phyloP scores from a whole-genome alignment of 1,140 invertebrate genomes.

The Drosophila littoralis region DNA sequence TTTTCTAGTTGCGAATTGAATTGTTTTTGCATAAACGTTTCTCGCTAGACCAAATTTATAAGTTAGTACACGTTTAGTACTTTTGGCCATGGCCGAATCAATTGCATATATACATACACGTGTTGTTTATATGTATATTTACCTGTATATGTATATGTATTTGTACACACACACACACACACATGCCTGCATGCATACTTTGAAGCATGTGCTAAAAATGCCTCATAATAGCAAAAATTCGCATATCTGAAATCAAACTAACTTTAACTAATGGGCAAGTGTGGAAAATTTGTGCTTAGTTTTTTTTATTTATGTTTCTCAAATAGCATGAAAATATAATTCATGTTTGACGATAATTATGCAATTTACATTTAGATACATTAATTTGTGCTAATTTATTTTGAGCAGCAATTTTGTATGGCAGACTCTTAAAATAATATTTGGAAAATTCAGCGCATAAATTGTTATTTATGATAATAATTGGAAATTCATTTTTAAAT shows the following conservation, averaged over 20 bases:
- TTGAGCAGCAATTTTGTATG: background rate
- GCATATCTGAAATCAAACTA: slow-evolving; percentile 2
- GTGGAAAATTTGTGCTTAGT: background rate
- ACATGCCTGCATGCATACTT: slow-evolving; percentile 17
- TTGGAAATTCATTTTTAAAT: background rate
- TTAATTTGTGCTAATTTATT: slow-evolving; percentile 1
- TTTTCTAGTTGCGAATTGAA: slow-evolving; percentile 60
- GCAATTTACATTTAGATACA: background rate
- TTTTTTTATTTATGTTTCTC: background rate
- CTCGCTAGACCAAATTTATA: slow-evolving; percentile 62
- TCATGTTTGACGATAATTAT: background rate
- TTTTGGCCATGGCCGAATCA: slow-evolving; percentile 20
- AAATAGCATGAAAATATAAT: background rate
- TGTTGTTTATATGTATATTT: background rate
- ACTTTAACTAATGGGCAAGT: background rate
- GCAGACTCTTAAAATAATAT: too few relatives aligned
- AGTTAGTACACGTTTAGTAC: slow-evolving; percentile 60
- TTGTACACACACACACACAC: background rate
- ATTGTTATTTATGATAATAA: background rate
- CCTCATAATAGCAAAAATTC: slow-evolving; percentile 33
- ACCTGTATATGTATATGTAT: background rate
- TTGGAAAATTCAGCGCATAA: too few relatives aligned
- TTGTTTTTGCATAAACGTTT: slow-evolving; percentile 75
- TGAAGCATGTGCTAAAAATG: slow-evolving; percentile 37
- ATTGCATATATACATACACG: slow-evolving; percentile 4